Percentiles rank a stretch among this genome's conserved stretches.
These are phyloP conservation scores for Galendromus occidentalis DNA, from an alignment of 1,140 invertebrate genomes.

Conservation along the genomic window DNA sequence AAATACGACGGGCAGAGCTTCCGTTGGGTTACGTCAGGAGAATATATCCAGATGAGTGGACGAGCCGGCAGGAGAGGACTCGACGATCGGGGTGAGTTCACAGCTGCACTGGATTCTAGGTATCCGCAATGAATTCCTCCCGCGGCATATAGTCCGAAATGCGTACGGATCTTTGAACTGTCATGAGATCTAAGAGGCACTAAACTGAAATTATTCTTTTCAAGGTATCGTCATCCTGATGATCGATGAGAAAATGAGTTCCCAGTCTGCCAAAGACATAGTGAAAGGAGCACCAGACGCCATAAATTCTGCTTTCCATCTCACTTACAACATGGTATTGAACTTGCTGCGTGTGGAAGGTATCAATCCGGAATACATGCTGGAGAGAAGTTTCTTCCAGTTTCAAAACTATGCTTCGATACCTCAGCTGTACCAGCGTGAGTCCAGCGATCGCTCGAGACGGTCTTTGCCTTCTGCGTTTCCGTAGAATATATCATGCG, in stretches of 20 bases:
- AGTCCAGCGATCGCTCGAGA: conserved; percentile 25
- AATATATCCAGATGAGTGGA: conserved; percentile 99
- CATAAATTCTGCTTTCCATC: conserved; percentile 93
- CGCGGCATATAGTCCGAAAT: too few species aligned
- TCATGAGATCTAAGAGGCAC: too few species aligned
- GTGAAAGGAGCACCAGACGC: conserved; percentile 73
- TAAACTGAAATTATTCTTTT: too few species aligned
- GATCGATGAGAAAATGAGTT: conserved; percentile 90
- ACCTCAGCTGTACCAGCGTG: conserved; percentile 65
- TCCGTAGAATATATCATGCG: too few species aligned
- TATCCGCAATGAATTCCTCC: too few species aligned
- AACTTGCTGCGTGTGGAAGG: conserved; percentile 90
- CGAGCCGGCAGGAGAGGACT: conserved; percentile 87
- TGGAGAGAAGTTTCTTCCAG: conserved; percentile 93
- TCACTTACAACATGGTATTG: conserved; percentile 99
- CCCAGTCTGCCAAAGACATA: conserved; percentile 56
- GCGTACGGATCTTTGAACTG: too few species aligned
- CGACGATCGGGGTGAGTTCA: conserved; percentile 50
- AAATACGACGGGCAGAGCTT: conserved; percentile 98
- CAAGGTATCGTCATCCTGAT: conserved; percentile 88
- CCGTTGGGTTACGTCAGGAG: conserved; percentile 79
- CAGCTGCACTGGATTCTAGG: too few species aligned
- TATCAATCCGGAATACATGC: conserved; percentile 98
- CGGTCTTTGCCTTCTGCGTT: too few species aligned
- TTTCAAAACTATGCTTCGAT: conserved; percentile 95